Percentiles rank a stretch among this genome's conserved stretches.
phyloP scores from a whole-genome alignment of 1,140 invertebrate genomes.

The Drosophila aff. region DNA sequence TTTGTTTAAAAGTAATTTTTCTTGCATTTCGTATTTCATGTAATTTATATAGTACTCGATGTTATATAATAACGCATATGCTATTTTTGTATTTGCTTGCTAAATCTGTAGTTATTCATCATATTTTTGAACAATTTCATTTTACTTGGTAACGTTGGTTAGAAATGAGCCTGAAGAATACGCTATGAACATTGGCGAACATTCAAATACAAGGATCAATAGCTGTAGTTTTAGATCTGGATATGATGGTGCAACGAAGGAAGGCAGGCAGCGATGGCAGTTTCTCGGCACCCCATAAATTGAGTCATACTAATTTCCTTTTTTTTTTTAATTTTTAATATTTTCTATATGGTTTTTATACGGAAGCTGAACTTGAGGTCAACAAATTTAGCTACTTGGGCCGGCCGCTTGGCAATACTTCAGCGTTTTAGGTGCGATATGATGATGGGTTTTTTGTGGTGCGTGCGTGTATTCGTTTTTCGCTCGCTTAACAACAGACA shows the following conservation, averaged over 20 bases:
- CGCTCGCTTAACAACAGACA: constrained; percentile 68
- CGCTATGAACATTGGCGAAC: constrained; percentile 70
- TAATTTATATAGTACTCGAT: constrained; percentile 78
- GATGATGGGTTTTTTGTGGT: constrained; percentile 14
- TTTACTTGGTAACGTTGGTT: constrained; percentile 54
- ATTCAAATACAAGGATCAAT: constrained; percentile 66
- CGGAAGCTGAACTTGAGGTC: constrained; percentile 58
- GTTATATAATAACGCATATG: constrained; percentile 80
- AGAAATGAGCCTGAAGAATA: constrained; percentile 58
- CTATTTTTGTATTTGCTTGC: constrained; percentile 72
- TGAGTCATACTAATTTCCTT: constrained; percentile 68
- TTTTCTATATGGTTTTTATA: constrained; percentile 37
- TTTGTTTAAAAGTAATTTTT: constrained; percentile 82
- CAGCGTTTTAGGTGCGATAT: constrained; percentile 18
- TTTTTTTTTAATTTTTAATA: constrained; percentile 39
- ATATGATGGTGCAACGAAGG: constrained; percentile 54
- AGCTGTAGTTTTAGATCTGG: constrained; percentile 49
- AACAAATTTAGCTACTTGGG: constrained; percentile 78
- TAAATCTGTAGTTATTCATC: constrained; percentile 67
- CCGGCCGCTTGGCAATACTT: constrained; percentile 77
- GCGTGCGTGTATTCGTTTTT: constrained; percentile 53
- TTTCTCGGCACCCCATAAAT: constrained; percentile 55
- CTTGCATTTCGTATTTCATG: constrained; percentile 71
- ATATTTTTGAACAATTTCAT: constrained; percentile 58
- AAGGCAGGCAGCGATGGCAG: constrained; percentile 17